Base-by-base conservation (phyloP, 2,113 vertebrate genomes). In the Paradoxurus hermaphroditus region DNA sequence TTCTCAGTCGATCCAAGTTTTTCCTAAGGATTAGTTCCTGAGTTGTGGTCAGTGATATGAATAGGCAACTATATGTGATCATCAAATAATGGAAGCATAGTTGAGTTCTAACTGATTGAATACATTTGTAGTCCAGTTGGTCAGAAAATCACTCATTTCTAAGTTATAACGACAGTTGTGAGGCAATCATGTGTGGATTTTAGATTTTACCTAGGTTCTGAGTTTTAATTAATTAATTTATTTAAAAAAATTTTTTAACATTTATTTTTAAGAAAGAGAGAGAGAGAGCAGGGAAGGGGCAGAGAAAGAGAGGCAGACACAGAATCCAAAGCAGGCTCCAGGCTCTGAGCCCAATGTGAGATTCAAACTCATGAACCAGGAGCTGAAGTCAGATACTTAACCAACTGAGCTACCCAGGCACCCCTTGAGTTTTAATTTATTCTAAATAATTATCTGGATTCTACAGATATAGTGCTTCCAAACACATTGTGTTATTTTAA, bases 171-270 rank as follows among this genome's bases (percentile, higher is more conserved):
- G 84, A 3, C 23, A 83, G 15, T 79, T 75, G 14, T 83, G 53
- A 93, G 63, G 29, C 29, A 86, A 46, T 59, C 8, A 21, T 62
- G 53, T 63, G n/a, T 39, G 44, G 44, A 36, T 75, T 92, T 92
- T 68, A 77, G 77, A 44, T 86, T 90, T 90, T 65, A 84, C 36
- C 3, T 41, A 7, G 36, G 44, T 72, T 91, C 34, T 94, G 78
- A 83, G 51, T 77, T 92, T 94, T 77, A 89, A 86, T 41, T 62
- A 92, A 90, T 75, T 94, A n/a, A n/a, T n/a, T n/a, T n/a, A n/a
- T n/a, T n/a, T n/a, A n/a, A n/a, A n/a, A n/a, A n/a, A n/a, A n/a
- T n/a, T n/a, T n/a, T n/a, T n/a, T n/a, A n/a, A n/a, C n/a, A n/a
- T n/a, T n/a, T n/a, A n/a, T n/a, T n/a, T n/a, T n/a, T n/a, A n/a